Evolutionary conservation across 2,888 invertebrate species (phyloP), one percentile per base, ranked within the genome.

Genomic region (Melanophora roralis): DNA sequence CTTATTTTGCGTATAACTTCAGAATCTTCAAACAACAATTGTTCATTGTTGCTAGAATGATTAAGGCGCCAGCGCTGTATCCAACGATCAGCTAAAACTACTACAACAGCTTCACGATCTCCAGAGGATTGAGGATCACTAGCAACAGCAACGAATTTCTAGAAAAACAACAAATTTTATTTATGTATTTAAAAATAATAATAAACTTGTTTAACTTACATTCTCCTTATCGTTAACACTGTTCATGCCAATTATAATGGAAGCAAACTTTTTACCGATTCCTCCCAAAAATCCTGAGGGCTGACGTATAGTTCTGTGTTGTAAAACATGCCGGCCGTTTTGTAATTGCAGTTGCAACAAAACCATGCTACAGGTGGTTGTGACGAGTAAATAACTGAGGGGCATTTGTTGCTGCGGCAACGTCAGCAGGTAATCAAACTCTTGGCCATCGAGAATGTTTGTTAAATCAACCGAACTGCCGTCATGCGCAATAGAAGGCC

Each of bases 401-500:
- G 80, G 80, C 76, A 76, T 77, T 57, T 94, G 91, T 62, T 93
- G 92, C 0, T 93, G 92, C 62, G 94, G 92, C 59, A 94, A 91
- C 82, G 93, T 92, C 1, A 93, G 92, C 16, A 96, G 90, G 69
- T 93, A 92, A 84, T 95, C 95, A 85, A 96, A 96, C 90, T 96
- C 96, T 89, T 96, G 96, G 0, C 96, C 96, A 32, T 96, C 96
- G 36, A 98, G 91, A 86, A 97, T 97, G 1, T 95, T 95, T 72
- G 93, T 94, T 49, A 95, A 93, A 88, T 98, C 98, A 12, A 95
- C 93, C 11, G 95, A 96, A 0, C 95, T 94, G 0, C 95, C 95
- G 87, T 97, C 97, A 84, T 97, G 96, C 0, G 95, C 95, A 40
- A 98, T 93, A 4, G 95, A 96, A 0, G 96, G 93, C 98, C 98